Conservation (phyloP, 2,888 invertebrate species). For the Oxycera nigricornis region DNA sequence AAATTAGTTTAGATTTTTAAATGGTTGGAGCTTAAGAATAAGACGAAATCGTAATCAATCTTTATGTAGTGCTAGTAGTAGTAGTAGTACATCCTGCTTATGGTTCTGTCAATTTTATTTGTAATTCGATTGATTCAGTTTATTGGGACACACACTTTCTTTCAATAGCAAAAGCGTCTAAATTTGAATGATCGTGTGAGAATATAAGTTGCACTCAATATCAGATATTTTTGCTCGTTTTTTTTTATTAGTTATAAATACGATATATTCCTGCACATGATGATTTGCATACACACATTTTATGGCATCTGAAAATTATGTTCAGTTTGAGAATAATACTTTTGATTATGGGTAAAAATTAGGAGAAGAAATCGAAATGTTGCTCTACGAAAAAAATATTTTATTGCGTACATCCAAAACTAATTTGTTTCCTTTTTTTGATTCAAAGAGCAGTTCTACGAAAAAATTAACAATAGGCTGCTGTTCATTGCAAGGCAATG, state of each 20-base stretch:
- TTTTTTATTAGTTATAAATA: background rate
- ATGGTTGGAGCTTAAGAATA: slow-evolving; percentile 44
- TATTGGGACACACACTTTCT: slow-evolving; percentile 14
- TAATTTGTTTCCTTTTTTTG: too few relatives aligned
- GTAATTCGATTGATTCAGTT: slow-evolving; percentile 17
- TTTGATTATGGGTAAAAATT: slow-evolving; percentile 34
- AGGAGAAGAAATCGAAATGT: slow-evolving; percentile 41
- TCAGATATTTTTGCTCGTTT: slow-evolving; percentile 34
- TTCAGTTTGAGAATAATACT: slow-evolving; percentile 58
- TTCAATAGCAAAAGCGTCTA: slow-evolving; percentile 35
- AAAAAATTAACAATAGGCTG: slow-evolving; percentile 46
- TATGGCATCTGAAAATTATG: slow-evolving; percentile 62
- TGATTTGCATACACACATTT: slow-evolving; percentile 56
- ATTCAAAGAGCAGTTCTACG: slow-evolving; percentile 40
- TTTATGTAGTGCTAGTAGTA: slow-evolving; percentile 24
- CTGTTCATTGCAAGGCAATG: slow-evolving; percentile 34
- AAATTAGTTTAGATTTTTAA: slow-evolving; percentile 48
- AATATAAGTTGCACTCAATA: slow-evolving; percentile 41
- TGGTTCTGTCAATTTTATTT: slow-evolving; percentile 25
- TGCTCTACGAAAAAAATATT: slow-evolving; percentile 51
- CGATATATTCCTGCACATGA: slow-evolving; percentile 41
- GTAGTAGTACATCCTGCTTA: slow-evolving; percentile 41
- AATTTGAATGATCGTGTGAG: slow-evolving; percentile 31
- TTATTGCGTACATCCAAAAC: slow-evolving; percentile 49
- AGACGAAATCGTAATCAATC: slow-evolving; percentile 45